A percentile compares a stretch with the other conserved stretches of the same genome.
phyloP scores from a whole-genome alignment of 2,888 invertebrate species.

The Odiellus spinosus region DNA sequence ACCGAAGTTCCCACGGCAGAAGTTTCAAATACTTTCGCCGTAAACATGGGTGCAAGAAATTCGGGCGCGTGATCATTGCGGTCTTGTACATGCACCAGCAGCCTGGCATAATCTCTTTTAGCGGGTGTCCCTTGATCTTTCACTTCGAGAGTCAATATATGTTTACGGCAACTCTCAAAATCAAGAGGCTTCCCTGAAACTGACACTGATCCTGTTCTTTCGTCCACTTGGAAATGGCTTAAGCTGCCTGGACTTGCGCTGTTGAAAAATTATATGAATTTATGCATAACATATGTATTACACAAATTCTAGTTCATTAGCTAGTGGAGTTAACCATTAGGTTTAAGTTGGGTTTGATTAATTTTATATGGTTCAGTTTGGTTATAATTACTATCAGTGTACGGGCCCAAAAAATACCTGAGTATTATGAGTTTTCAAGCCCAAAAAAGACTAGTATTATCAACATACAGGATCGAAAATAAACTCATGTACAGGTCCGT shows the following conservation, averaged over 20 bases:
- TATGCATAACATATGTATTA: too few relatives aligned
- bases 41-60: constrained; percentile 64
- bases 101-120: constrained; percentile 53
- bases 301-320: too few relatives aligned
- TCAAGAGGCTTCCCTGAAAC: constrained; percentile 56
- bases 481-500: too few relatives aligned
- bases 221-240: constrained; percentile 63
- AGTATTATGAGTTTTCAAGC: too few relatives aligned
- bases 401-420: too few relatives aligned
- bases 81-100: constrained; percentile 62
- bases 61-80: constrained; percentile 80
- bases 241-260: constrained; percentile 26
- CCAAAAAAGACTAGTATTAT: too few relatives aligned
- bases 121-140: constrained; percentile 56
- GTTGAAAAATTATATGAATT: too few relatives aligned
- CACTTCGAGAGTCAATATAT: constrained; percentile 64
- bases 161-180: constrained; percentile 58
- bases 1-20: constrained; percentile 57
- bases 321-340: too few relatives aligned
- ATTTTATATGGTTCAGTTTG: too few relatives aligned
- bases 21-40: constrained; percentile 61
- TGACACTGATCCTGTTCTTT: constrained; percentile 67
- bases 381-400: too few relatives aligned
- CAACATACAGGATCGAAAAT: too few relatives aligned
- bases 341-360: too few relatives aligned